Percentiles rank a stretch among this genome's conserved stretches.
Conservation (phyloP, 1,140 invertebrate species). For the Drosophila arawakana region DNA sequence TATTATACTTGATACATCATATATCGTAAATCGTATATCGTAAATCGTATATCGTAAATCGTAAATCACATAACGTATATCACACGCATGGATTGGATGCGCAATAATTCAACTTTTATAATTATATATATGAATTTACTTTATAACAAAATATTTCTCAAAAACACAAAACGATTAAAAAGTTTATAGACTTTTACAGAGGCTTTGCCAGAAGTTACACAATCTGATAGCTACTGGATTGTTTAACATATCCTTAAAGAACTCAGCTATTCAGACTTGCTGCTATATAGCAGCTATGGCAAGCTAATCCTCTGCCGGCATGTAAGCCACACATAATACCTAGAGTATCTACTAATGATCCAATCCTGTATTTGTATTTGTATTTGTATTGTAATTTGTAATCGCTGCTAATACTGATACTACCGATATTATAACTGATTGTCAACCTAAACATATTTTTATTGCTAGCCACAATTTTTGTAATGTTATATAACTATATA, state of each 20-base stretch:
- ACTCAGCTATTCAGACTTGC: too few species aligned
- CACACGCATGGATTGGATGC: constrained; percentile 31
- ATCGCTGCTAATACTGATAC: constrained; percentile 55
- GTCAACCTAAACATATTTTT: constrained; percentile 56
- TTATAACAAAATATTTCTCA: constrained; percentile 5
- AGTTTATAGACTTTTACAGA: too few species aligned
- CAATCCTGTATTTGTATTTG: constrained; percentile 39
- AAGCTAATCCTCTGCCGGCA: background rate
- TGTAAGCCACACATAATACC: background rate
- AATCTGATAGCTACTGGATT: too few species aligned
- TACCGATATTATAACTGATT: constrained; percentile 51
- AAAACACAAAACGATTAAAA: background rate
- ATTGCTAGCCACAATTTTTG: constrained; percentile 79
- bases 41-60: constrained; percentile 37
- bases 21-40: constrained; percentile 35
- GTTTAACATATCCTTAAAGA: too few species aligned
- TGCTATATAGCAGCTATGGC: too few species aligned
- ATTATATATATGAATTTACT: constrained; percentile 19
- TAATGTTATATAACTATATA: constrained; percentile 52
- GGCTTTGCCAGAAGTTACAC: too few species aligned
- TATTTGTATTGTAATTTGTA: constrained; percentile 44
- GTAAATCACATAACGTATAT: constrained; percentile 23
- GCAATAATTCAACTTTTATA: constrained; percentile 64
- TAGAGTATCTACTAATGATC: constrained; percentile 15
- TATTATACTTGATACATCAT: constrained; percentile 60